These are phyloP conservation scores for Ditylenchus weischeri DNA, from an alignment of 2,888 invertebrate species.

Conservation along the genomic window DNA sequence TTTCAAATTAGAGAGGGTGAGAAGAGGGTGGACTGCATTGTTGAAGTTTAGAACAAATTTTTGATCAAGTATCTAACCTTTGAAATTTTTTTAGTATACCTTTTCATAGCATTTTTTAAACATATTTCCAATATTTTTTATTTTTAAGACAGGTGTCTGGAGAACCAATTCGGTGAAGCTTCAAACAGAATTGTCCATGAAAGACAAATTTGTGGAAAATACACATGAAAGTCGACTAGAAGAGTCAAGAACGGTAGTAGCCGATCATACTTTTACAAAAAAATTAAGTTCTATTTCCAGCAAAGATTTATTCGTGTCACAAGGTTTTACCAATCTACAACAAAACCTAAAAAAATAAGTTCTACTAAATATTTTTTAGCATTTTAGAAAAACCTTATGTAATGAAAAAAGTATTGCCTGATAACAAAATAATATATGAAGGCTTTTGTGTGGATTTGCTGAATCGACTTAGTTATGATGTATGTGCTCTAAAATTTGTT, in stretches of 20 bases:
- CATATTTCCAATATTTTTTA: too few relatives aligned
- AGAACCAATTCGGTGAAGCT: constrained; percentile 36
- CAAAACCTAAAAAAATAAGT: too few relatives aligned
- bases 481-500: too few relatives aligned
- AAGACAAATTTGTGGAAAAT: constrained; percentile 40
- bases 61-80: too few relatives aligned
- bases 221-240: constrained; percentile 39
- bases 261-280: background rate
- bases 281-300: too few relatives aligned
- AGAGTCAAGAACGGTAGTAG: constrained; percentile 24
- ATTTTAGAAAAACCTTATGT: constrained; percentile 61
- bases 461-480: constrained; percentile 58
- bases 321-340: constrained; percentile 16
- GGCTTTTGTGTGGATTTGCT: constrained; percentile 77
- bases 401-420: constrained; percentile 50
- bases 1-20: too few relatives aligned
- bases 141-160: constrained; percentile 47
- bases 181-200: constrained; percentile 37
- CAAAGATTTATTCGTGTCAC: constrained; percentile 55
- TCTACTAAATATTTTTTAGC: constrained; percentile 19
- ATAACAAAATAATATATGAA: constrained; percentile 69
- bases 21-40: too few relatives aligned
- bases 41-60: too few relatives aligned
- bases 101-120: too few relatives aligned
- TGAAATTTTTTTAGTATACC: too few relatives aligned